Conservation (phyloP, 2,888 invertebrate species). For the Drosophila longiperda region DNA sequence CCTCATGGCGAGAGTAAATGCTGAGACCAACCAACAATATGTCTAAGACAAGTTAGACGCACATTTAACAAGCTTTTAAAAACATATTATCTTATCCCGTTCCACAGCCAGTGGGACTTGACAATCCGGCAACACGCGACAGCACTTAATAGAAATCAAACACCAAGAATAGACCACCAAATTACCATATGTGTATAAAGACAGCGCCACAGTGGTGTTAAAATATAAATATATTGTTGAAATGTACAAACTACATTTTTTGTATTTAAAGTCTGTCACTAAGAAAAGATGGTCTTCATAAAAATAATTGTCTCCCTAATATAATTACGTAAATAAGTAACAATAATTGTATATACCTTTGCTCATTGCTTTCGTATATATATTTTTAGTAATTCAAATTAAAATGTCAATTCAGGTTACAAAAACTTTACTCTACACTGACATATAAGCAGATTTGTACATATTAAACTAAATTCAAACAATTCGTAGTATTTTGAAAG, state of each 20-base stretch:
- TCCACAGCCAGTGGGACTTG: slow-evolving; percentile 44
- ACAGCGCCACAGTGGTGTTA: slow-evolving; percentile 53
- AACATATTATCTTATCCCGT: slow-evolving; percentile 68
- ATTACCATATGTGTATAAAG: slow-evolving; percentile 44
- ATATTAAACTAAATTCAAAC: background rate
- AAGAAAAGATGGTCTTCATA: background rate
- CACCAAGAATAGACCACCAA: slow-evolving; percentile 28
- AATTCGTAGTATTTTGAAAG: background rate
- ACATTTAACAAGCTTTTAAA: slow-evolving; percentile 65
- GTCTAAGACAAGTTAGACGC: slow-evolving; percentile 43
- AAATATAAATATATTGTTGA: background rate
- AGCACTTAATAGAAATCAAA: slow-evolving; percentile 66
- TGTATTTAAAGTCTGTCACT: background rate
- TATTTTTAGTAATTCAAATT: background rate
- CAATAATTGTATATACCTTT: background rate
- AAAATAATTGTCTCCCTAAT: too few relatives aligned
- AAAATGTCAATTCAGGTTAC: background rate
- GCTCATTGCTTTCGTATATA: background rate
- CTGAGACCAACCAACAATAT: slow-evolving; percentile 28
- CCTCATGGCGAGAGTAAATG: slow-evolving; percentile 15
- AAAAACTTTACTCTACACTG: background rate
- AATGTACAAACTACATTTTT: background rate
- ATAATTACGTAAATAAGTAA: background rate
- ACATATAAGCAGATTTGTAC: background rate
- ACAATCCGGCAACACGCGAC: slow-evolving; percentile 56